These are phyloP conservation scores for Heterotis niloticus DNA, from an alignment of 2,113 vertebrate species.

Conservation along the genomic window DNA sequence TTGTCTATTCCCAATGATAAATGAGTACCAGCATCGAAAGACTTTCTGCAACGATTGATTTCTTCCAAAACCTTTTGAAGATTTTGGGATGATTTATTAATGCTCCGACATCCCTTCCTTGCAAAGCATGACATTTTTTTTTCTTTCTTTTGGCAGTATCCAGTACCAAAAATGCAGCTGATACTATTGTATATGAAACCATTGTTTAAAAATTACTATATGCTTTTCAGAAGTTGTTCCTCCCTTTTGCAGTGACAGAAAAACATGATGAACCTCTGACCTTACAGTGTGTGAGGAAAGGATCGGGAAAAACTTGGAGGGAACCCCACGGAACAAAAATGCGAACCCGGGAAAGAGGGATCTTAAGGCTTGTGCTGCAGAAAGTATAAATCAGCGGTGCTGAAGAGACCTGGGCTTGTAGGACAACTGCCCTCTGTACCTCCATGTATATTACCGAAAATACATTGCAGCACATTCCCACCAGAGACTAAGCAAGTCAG, in stretches of 20 bases:
- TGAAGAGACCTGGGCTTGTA: background rate
- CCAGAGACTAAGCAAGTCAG: background rate
- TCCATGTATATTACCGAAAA: conserved; percentile 9
- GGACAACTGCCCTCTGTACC: background rate
- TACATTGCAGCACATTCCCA: background rate
- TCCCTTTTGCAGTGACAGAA: background rate
- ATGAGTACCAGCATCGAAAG: background rate
- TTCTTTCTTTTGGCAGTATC: background rate
- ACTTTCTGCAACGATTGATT: conserved; percentile 23
- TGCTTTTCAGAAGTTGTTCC: background rate
- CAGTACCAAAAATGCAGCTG: conserved; percentile 9
- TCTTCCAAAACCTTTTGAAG: conserved; percentile 26
- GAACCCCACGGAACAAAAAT: background rate
- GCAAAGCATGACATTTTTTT: conserved; percentile 16
- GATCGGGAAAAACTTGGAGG: too few species aligned
- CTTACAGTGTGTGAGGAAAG: background rate
- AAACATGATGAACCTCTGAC: background rate
- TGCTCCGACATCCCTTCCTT: background rate
- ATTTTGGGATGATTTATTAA: conserved; percentile 26
- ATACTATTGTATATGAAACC: background rate
- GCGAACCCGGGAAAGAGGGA: background rate
- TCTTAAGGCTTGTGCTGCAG: background rate
- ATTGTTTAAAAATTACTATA: background rate
- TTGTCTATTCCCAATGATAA: background rate
- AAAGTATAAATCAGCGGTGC: background rate